phyloP scores from a whole-genome alignment of 2,888 invertebrate genomes.

The Eupeodes latifasciatus region DNA sequence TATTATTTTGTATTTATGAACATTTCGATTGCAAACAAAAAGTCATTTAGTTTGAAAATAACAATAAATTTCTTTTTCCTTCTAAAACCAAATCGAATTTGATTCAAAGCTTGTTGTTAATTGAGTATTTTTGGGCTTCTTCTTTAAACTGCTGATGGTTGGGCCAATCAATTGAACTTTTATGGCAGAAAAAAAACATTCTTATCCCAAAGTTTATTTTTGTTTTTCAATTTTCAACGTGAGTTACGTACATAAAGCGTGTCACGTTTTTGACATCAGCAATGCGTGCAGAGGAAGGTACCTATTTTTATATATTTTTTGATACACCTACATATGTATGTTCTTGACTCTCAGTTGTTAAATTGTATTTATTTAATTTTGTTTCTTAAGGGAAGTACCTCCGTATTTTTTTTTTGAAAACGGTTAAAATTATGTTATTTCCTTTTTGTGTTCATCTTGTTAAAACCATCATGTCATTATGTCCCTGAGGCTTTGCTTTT shows the following conservation, averaged over 20 bases:
- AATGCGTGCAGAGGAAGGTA: not conserved
- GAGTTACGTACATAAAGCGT: not conserved
- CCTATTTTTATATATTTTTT: not conserved
- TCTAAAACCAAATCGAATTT: not conserved
- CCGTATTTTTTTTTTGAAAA: not conserved
- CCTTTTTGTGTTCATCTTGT: not conserved
- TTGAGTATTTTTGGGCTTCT: not conserved
- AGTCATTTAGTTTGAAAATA: not conserved
- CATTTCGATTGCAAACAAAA: not conserved
- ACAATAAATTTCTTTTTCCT: not conserved
- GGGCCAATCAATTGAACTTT: not conserved
- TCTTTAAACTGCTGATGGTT: not conserved
- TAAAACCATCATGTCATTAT: slow-evolving; percentile 11
- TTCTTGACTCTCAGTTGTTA: not conserved
- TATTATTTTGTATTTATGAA: not conserved
- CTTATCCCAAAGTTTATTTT: not conserved
- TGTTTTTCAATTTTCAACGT: not conserved
- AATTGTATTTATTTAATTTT: slow-evolving; percentile 25
- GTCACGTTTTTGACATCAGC: not conserved
- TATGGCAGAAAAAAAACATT: not conserved
- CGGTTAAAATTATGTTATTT: not conserved
- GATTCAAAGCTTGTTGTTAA: not conserved
- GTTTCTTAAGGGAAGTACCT: not conserved
- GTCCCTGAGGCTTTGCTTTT: slow-evolving; percentile 15
- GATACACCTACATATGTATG: not conserved